Conservation (phyloP, 2,797 vertebrate genomes). For the Dicrostonyx torquatus region DNA sequence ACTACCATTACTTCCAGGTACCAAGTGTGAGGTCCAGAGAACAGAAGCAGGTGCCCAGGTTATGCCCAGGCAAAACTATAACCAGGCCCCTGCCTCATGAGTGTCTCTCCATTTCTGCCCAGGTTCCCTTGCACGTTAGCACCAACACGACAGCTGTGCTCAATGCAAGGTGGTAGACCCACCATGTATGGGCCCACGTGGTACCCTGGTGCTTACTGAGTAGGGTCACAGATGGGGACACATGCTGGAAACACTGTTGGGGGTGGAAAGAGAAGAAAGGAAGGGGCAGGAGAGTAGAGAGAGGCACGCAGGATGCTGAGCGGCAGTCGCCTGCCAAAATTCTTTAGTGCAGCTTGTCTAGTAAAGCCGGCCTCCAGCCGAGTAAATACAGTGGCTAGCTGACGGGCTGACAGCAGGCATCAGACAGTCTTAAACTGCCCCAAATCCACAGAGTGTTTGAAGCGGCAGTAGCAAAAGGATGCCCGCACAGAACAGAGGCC, state of each 20-base stretch:
- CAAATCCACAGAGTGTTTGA: slow-evolving; percentile 82
- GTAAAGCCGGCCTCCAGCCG: slow-evolving; percentile 81
- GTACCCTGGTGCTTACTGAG: neutral
- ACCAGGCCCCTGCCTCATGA: neutral
- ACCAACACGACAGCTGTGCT: neutral
- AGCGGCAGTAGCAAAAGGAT: slow-evolving; percentile 79
- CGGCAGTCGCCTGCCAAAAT: slow-evolving; percentile 76
- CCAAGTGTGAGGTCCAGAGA: neutral
- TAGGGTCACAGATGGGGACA: slow-evolving; percentile 59
- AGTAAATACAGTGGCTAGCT: slow-evolving; percentile 78
- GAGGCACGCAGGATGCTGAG: slow-evolving; percentile 41
- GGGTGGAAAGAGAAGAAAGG: slow-evolving; percentile 57
- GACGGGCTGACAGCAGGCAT: slow-evolving; percentile 85
- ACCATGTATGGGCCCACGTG: neutral
- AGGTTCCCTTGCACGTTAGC: rapidly evolving
- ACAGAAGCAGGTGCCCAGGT: neutral
- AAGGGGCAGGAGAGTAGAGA: slow-evolving; percentile 60
- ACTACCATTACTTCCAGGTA: neutral
- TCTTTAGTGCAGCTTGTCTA: slow-evolving; percentile 73
- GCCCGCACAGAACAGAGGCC: slow-evolving; percentile 83
- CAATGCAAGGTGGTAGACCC: neutral
- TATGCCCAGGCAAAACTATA: neutral
- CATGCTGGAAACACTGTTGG: slow-evolving; percentile 1
- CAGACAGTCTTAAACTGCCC: slow-evolving; percentile 83
- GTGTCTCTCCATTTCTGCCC: neutral